These are phyloP conservation scores for Acleris sparsana DNA, from an alignment of 2,888 invertebrate species.

Conservation along the genomic window DNA sequence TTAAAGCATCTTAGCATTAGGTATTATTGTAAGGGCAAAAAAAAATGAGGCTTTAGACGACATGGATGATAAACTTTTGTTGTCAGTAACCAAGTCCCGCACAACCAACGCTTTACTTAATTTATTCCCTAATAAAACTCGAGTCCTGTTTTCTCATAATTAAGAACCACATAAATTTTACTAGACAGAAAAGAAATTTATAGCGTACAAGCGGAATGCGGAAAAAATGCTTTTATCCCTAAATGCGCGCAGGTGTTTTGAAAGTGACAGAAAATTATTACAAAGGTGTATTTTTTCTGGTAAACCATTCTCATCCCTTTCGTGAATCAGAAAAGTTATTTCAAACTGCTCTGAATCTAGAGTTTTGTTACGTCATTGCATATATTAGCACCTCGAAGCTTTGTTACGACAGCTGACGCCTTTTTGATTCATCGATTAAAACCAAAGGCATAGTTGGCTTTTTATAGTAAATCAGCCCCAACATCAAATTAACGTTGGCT, in stretches of 20 bases:
- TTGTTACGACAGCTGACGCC: too few species aligned
- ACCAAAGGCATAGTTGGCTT: too few species aligned
- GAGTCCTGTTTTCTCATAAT: constrained; percentile 33
- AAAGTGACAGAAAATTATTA: constrained; percentile 19
- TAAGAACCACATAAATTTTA: constrained; percentile 31
- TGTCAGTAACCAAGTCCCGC: constrained; percentile 11
- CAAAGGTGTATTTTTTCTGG: constrained; percentile 5
- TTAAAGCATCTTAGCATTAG: too few species aligned
- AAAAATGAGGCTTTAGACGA: too few species aligned
- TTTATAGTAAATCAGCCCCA: too few species aligned
- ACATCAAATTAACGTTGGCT: too few species aligned
- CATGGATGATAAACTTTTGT: background rate
- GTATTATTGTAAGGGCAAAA: background rate
- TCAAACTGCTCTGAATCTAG: too few species aligned
- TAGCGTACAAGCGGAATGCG: constrained; percentile 18
- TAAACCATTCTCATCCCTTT: constrained; percentile 6
- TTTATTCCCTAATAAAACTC: constrained; percentile 27
- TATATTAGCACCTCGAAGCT: too few species aligned
- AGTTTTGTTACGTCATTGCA: too few species aligned
- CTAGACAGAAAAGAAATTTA: constrained; percentile 31
- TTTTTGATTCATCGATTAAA: too few species aligned
- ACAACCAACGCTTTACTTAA: constrained; percentile 7
- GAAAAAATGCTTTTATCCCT: constrained; percentile 21
- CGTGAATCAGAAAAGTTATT: too few species aligned
- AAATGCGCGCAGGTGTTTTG: constrained; percentile 21